These are phyloP conservation scores for Malachius bipustulatus DNA, from an alignment of 2,888 invertebrate species.

Conservation along the genomic window DNA sequence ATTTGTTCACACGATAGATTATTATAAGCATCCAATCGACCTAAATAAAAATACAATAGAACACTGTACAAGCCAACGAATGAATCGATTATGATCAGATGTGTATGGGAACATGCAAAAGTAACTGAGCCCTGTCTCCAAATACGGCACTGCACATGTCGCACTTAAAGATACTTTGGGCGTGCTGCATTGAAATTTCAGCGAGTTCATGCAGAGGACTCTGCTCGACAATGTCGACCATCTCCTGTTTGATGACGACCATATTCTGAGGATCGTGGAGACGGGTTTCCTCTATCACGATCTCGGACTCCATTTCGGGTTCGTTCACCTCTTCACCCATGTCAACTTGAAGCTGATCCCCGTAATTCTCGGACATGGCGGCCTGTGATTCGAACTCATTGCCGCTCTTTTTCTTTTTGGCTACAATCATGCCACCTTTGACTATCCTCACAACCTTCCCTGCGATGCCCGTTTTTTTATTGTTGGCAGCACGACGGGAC, in stretches of 20 bases:
- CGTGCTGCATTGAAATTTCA: conserved; percentile 39
- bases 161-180: conserved; percentile 51
- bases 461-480: conserved; percentile 32
- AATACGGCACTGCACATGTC: conserved; percentile 75
- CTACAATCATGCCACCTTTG: conserved; percentile 36
- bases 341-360: conserved; percentile 11
- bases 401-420: conserved; percentile 27
- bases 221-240: conserved; percentile 34
- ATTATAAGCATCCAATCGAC: too few species aligned
- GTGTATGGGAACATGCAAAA: conserved; percentile 72
- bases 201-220: conserved; percentile 41
- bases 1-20: too few species aligned
- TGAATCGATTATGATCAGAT: conserved; percentile 55
- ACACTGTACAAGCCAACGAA: too few species aligned
- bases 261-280: neutral
- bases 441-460: conserved; percentile 33
- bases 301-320: neutral
- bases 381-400: conserved; percentile 21
- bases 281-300: neutral
- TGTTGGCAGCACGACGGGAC: conserved; percentile 21
- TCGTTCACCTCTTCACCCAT: neutral
- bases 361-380: conserved; percentile 23
- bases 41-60: too few species aligned
- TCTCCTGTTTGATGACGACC: neutral
- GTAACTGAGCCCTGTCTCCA: conserved; percentile 55